A percentile compares a stretch with the other conserved stretches of the same genome.
These are phyloP conservation scores for Tauraco hartlaubi DNA, from an alignment of 2,797 vertebrate species.

Conservation along the genomic window DNA sequence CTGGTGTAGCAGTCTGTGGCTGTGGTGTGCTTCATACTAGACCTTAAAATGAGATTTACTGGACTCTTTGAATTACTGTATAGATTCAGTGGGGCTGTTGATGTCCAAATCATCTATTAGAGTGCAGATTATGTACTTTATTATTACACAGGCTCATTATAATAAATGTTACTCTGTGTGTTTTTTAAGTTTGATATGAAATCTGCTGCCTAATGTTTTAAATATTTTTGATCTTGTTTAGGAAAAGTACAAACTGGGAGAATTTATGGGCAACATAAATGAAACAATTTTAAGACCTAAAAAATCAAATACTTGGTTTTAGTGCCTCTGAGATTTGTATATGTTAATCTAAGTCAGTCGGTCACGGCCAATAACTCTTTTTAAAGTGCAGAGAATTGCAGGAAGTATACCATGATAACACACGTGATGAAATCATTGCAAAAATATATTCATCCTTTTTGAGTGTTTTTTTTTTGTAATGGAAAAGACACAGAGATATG, in stretches of 20 bases:
- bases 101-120: neutral
- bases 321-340: neutral
- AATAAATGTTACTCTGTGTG: neutral
- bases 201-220: neutral
- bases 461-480: neutral
- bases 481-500: neutral
- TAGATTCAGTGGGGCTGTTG: neutral
- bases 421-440: neutral
- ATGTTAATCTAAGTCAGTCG: neutral
- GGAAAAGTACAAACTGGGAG: neutral
- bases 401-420: neutral
- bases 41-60: neutral
- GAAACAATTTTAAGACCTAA: neutral
- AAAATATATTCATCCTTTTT: neutral
- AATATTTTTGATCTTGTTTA: slow-evolving; percentile 32
- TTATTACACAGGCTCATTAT: neutral
- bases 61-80: neutral
- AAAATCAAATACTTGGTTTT: neutral
- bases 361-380: neutral
- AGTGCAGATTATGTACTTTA: neutral
- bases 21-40: neutral
- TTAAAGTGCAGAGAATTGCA: neutral
- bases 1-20: neutral
- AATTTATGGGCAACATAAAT: neutral
- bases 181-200: neutral